Evolutionary conservation across 2,113 vertebrate genomes (phyloP).

Genomic region (Dascyllus trimaculatus): DNA sequence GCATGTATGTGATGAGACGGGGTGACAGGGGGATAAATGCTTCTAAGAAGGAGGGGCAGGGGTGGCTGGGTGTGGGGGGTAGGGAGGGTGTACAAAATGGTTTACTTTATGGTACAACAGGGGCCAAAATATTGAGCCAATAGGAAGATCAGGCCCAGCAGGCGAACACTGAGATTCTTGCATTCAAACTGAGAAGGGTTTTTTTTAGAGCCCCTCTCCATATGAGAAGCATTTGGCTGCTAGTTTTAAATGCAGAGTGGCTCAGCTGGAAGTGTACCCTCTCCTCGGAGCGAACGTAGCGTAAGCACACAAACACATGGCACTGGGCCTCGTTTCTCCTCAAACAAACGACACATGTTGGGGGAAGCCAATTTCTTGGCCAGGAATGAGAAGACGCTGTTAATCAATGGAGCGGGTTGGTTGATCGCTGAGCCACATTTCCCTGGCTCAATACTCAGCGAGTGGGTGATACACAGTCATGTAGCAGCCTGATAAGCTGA

Average conservation of each 20-base stretch:
- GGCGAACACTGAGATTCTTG: conserved; percentile 56
- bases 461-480: conserved; percentile 57
- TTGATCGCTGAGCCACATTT: conserved; percentile 65
- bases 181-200: conserved; percentile 37
- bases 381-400: conserved; percentile 58
- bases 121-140: conserved; percentile 68
- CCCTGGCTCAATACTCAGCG: conserved; percentile 42
- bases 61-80: background rate
- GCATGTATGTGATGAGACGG: conserved; percentile 46
- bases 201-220: conserved; percentile 57
- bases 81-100: conserved; percentile 41
- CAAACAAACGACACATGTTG: conserved; percentile 68
- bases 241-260: conserved; percentile 70
- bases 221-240: conserved; percentile 65
- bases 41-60: background rate
- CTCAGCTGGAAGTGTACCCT: conserved; percentile 71
- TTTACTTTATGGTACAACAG: conserved; percentile 65
- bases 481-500: conserved; percentile 60
- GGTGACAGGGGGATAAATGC: conserved; percentile 34
- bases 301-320: conserved; percentile 66
- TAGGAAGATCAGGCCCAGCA: conserved; percentile 62
- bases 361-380: conserved; percentile 51
- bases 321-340: conserved; percentile 45
- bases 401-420: conserved; percentile 69
- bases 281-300: conserved; percentile 53